Percentiles rank a stretch among this genome's conserved stretches.
Evolutionary conservation across 2,888 invertebrate species (phyloP).

Genomic region (Archips xylosteana): DNA sequence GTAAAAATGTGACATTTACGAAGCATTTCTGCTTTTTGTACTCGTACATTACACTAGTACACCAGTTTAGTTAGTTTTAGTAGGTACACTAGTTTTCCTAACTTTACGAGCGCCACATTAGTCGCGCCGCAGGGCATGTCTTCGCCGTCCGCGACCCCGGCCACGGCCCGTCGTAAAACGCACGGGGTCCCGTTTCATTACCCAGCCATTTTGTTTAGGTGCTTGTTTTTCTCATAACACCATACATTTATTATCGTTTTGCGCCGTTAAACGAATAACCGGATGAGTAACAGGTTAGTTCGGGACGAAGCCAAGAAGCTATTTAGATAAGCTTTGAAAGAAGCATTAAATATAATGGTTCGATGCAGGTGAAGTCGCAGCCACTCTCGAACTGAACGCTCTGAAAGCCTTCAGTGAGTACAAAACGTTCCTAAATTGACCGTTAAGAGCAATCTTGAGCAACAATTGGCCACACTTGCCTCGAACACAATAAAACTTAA

Average conservation of each 20-base stretch:
- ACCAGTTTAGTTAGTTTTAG: slow-evolving; percentile 3
- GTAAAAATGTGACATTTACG: too few relatives aligned
- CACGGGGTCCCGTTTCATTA: slow-evolving; percentile 7
- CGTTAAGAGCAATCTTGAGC: slow-evolving; percentile 41
- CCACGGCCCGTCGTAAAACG: neutral
- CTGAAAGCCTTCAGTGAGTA: slow-evolving; percentile 22
- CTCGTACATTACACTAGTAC: too few relatives aligned
- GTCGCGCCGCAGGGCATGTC: neutral
- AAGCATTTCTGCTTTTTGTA: too few relatives aligned
- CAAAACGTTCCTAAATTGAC: slow-evolving; percentile 38
- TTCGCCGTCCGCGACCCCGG: neutral
- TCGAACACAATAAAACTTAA: slow-evolving; percentile 63
- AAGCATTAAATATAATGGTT: neutral
- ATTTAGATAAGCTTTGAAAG: slow-evolving; percentile 5
- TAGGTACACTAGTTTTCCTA: slow-evolving; percentile 38
- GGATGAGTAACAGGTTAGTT: neutral
- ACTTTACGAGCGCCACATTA: neutral
- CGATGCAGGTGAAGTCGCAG: slow-evolving; percentile 5
- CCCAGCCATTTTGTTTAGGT: slow-evolving; percentile 6
- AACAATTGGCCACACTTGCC: slow-evolving; percentile 45
- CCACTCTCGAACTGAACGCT: slow-evolving; percentile 12
- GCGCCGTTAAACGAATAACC: neutral
- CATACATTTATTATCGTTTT: slow-evolving; percentile 5
- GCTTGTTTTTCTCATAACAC: slow-evolving; percentile 5
- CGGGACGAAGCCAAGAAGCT: neutral